A percentile compares a stretch with the other conserved stretches of the same genome.
Evolutionary conservation across 2,113 vertebrate genomes (phyloP).

Genomic region (Melanotaenia duboulayi): DNA sequence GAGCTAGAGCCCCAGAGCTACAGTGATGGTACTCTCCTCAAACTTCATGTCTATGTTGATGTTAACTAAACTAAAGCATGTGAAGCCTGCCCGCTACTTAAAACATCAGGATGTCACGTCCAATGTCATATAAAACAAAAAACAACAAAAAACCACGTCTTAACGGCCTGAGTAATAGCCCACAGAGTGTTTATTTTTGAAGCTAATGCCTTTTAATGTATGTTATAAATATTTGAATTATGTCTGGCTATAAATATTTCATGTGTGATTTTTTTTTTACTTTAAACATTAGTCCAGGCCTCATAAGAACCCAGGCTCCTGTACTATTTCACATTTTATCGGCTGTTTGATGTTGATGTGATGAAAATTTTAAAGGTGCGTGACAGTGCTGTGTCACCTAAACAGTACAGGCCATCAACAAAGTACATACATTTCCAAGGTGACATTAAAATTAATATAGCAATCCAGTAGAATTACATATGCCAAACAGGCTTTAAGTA

Average conservation of each 20-base stretch:
- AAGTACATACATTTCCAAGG: constrained; percentile 27
- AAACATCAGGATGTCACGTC: constrained; percentile 79
- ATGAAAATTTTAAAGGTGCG: constrained; percentile 81
- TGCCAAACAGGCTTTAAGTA: neutral
- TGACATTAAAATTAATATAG: constrained; percentile 56
- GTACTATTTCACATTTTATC: constrained; percentile 79
- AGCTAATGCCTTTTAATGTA: constrained; percentile 86
- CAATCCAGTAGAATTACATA: constrained; percentile 11
- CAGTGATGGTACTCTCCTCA: constrained; percentile 54
- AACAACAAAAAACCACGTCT: constrained; percentile 55
- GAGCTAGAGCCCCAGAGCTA: constrained; percentile 72
- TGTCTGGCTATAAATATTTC: constrained; percentile 80
- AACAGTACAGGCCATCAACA: constrained; percentile 72
- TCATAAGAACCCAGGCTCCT: constrained; percentile 60
- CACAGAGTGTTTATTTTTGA: constrained; percentile 76
- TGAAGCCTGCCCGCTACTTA: constrained; percentile 73
- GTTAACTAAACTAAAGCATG: constrained; percentile 84
- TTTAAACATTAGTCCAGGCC: constrained; percentile 75
- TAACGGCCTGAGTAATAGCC: constrained; percentile 55
- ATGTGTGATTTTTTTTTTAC: constrained; percentile 79
- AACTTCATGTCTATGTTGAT: constrained; percentile 76
- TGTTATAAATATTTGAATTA: constrained; percentile 86
- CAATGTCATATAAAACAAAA: constrained; percentile 72
- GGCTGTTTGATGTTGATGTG: constrained; percentile 80
- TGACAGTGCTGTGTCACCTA: constrained; percentile 61